phyloP scores from a whole-genome alignment of 2,888 invertebrate genomes.

The Mantis religiosa region DNA sequence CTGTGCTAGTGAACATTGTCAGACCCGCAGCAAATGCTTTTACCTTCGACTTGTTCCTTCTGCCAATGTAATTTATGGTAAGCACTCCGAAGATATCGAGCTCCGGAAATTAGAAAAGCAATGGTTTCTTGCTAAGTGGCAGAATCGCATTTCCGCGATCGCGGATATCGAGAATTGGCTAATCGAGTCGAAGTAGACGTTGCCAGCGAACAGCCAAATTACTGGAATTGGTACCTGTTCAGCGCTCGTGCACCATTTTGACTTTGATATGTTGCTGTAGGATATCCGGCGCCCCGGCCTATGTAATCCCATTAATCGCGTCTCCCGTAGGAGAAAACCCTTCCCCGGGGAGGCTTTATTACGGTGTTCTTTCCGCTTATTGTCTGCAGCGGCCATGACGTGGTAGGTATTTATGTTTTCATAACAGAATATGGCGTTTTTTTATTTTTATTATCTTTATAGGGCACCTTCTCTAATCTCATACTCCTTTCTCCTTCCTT shows the following conservation, averaged over 20 bases:
- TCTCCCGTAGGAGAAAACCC: background rate
- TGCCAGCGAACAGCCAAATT: background rate
- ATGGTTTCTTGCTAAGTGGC: background rate
- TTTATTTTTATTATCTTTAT: too few relatives aligned
- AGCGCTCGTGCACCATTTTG: background rate
- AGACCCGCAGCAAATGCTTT: too few relatives aligned
- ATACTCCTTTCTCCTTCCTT: too few relatives aligned
- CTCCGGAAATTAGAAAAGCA: background rate
- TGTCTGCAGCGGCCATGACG: background rate
- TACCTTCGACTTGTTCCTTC: too few relatives aligned
- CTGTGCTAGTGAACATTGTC: too few relatives aligned
- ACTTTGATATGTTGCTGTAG: background rate
- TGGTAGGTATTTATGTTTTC: background rate
- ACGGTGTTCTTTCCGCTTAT: background rate
- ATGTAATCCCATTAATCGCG: background rate
- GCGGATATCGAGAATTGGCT: background rate
- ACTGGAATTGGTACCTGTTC: background rate
- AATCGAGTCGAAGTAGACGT: background rate
- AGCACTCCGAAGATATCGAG: background rate
- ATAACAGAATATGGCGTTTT: background rate
- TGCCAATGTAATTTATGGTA: background rate
- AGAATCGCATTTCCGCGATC: background rate
- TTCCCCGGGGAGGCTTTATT: background rate
- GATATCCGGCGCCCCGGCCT: background rate
- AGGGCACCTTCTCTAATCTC: too few relatives aligned